phyloP scores from a whole-genome alignment of 2,888 invertebrate species.

The Caenorhabditis sinica region DNA sequence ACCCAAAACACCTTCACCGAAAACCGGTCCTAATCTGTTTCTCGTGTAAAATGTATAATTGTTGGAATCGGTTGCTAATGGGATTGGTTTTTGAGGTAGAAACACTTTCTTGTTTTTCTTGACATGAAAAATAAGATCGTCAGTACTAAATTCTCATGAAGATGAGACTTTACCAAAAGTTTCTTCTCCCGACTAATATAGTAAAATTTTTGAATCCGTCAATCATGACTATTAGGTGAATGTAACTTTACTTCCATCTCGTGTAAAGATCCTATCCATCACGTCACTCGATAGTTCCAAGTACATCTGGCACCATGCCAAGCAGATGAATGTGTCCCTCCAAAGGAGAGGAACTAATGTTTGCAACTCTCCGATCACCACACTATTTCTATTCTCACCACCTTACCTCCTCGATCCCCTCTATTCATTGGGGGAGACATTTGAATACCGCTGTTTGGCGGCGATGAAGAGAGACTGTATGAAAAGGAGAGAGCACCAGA shows the following conservation, averaged over 20 bases:
- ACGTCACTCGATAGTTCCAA: not conserved
- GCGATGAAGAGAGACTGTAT: slow-evolving; percentile 24
- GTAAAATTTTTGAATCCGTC: too few species aligned
- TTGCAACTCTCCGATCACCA: slow-evolving; percentile 27
- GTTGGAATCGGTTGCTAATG: slow-evolving; percentile 36
- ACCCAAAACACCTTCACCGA: not conserved
- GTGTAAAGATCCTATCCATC: not conserved
- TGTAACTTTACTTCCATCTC: not conserved
- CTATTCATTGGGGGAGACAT: not conserved
- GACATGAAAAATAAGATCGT: not conserved
- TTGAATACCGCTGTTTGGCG: slow-evolving; percentile 62
- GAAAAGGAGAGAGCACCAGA: slow-evolving; percentile 31
- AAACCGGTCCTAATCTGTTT: slow-evolving; percentile 15
- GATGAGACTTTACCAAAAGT: too few species aligned
- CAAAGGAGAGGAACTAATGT: slow-evolving; percentile 16
- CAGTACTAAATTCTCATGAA: too few species aligned
- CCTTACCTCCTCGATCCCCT: not conserved
- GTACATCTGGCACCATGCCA: slow-evolving; percentile 52
- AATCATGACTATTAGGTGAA: too few species aligned
- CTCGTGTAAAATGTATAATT: slow-evolving; percentile 13
- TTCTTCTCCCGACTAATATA: too few species aligned
- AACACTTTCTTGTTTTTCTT: slow-evolving; percentile 6
- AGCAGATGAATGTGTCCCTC: slow-evolving; percentile 27
- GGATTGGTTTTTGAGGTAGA: slow-evolving; percentile 33
- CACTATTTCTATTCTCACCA: slow-evolving; percentile 25